Conservation (phyloP, 2,797 vertebrate species). For the Typhlichthys eigenmanni region DNA sequence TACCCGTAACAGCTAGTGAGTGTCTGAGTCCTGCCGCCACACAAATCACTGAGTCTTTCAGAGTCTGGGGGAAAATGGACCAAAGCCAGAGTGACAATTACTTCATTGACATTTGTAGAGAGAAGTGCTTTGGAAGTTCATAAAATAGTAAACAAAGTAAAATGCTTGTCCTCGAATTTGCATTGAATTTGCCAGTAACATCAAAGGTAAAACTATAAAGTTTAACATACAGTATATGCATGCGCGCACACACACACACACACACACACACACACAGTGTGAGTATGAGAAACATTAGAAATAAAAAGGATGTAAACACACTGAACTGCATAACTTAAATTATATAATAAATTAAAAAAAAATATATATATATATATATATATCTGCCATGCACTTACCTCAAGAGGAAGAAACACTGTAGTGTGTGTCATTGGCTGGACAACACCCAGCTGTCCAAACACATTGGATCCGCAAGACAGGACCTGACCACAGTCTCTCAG, state of each 20-base stretch:
- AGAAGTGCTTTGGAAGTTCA: background rate
- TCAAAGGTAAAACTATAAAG: no score
- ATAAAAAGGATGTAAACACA: no score
- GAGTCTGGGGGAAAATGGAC: conserved; percentile 66
- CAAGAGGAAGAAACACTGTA: conserved; percentile 72
- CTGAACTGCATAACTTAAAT: no score
- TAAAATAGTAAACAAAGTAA: no score
- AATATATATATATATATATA: no score
- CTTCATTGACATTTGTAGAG: background rate
- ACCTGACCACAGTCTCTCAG: conserved; percentile 78
- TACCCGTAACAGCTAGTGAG: conserved; percentile 79
- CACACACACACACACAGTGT: no score
- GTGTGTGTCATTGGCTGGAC: conserved; percentile 66
- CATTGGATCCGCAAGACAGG: conserved; percentile 89
- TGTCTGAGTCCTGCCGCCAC: conserved; percentile 92
- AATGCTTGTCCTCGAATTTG: no score
- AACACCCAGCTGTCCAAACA: conserved; percentile 88
- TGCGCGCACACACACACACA: no score
- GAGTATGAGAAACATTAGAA: no score
- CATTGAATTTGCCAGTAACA: no score
- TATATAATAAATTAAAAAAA: background rate
- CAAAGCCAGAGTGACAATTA: conserved; percentile 7
- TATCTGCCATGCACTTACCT: conserved; percentile 69
- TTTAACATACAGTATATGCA: no score
- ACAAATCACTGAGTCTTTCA: conserved; percentile 78